Conservation (phyloP, 2,888 invertebrate species). For the Cheilosia urbana region DNA sequence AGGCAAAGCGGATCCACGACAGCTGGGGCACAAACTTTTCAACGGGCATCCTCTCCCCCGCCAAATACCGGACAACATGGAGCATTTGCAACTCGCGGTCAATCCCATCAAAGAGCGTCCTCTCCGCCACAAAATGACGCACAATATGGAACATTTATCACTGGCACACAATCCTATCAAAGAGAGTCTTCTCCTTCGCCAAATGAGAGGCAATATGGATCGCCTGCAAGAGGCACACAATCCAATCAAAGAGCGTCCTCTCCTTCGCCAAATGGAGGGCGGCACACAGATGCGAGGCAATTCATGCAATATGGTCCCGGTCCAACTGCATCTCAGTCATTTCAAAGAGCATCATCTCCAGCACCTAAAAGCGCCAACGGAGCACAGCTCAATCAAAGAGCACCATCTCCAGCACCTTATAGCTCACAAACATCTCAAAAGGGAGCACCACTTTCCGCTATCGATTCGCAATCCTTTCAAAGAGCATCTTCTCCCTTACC, state of each 20-base stretch:
- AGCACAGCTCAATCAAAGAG: neutral
- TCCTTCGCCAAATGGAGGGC: neutral
- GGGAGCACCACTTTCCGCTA: conserved; percentile 4
- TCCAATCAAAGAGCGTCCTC: conserved; percentile 35
- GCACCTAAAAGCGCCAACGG: neutral
- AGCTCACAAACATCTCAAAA: conserved; percentile 5
- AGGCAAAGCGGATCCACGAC: neutral
- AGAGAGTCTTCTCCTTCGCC: conserved; percentile 26
- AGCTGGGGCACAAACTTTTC: neutral
- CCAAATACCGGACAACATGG: neutral
- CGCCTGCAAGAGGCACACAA: neutral
- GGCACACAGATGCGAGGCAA: conserved; percentile 10
- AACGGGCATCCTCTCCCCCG: conserved; percentile 10
- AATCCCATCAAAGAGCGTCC: conserved; percentile 23
- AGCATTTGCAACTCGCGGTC: neutral
- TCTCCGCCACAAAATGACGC: conserved; percentile 1
- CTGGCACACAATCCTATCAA: neutral
- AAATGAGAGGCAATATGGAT: neutral
- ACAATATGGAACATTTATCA: neutral
- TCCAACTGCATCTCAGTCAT: neutral
- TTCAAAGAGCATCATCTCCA: conserved; percentile 35
- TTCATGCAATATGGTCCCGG: conserved; percentile 13
- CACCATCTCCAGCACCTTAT: conserved; percentile 5
- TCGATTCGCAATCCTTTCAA: conserved; percentile 3
- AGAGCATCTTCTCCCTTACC: conserved; percentile 36